Base-by-base conservation (phyloP, 1,140 invertebrate genomes). In the Dendrolimus kikuchii region DNA sequence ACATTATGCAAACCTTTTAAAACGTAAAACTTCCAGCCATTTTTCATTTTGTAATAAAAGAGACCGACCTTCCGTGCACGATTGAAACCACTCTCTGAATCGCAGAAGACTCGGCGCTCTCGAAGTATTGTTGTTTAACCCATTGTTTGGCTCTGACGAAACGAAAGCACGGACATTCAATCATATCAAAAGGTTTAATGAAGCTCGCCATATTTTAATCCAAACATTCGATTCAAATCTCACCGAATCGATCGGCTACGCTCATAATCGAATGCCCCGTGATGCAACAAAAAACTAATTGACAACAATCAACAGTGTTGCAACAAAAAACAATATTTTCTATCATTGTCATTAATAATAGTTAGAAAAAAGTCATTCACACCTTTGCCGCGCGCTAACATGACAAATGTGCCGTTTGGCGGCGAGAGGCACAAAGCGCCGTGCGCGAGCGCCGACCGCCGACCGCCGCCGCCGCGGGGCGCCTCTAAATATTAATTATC, bases 271-370 rank as follows among this genome's bases (percentile, higher is more conserved):
- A 69, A 55, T 60, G 47, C 64, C 23, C 37, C 41, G 43, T 51
- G 50, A 60, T 61, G 52, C 65, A 71, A 81, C 75, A 81, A 83
- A 85, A 81, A 83, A 79, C 73, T 80, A 85, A 83, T 83, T 85
- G 79, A 85, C 77, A 83, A 83, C 77, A 80, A 82, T 82, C 80
- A 83, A 82, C 74, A 79, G 54, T 76, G 73, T 69, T 74, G 73
- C 72, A 77, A 83, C 72, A 86, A 83, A 83, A 81, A 82, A 86
- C 77, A 81, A 81, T 83, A 78, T 83, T 83, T 83, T 79, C 78
- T 85, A 81, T 82, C 72, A 83, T 83, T 86, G 80, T 86, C 78
- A 82, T 83, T 83, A 83, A 85, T 83, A 81, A 81, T 77, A 61
- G 69, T 80, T 82, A 75, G 71, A 81, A 85, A 84, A 83, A 83